A percentile compares a stretch with the other conserved stretches of the same genome.
These are phyloP conservation scores for Chrysogorgia sp. DNA, from an alignment of 92 coral and sea anemone genomes.

Conservation along the genomic window DNA sequence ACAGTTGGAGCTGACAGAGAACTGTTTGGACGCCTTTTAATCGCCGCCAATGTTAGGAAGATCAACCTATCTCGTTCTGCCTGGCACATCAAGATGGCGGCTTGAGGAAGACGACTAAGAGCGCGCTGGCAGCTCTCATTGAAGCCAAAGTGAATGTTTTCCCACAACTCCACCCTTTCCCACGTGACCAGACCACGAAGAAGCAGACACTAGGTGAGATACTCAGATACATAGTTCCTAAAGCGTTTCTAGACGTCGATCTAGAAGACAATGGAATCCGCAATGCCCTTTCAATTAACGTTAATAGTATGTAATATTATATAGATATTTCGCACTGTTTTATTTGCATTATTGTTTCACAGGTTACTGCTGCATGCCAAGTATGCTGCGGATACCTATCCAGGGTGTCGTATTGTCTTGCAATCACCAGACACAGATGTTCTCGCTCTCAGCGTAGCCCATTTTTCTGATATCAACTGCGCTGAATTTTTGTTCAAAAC, in stretches of 20 bases:
- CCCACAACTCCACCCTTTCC: constrained; percentile 38
- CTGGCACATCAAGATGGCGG: constrained; percentile 58
- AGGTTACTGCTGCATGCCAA: constrained; percentile 48
- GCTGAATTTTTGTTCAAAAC: constrained; percentile 45
- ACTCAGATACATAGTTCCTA: no score
- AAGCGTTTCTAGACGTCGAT: no score
- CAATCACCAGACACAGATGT: constrained; percentile 55
- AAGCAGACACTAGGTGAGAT: no score
- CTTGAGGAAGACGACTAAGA: constrained; percentile 46
- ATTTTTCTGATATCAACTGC: constrained; percentile 29
- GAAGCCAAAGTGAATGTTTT: constrained; percentile 21
- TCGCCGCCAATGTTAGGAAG: constrained; percentile 54
- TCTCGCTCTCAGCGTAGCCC: constrained; percentile 39
- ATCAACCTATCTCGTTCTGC: constrained; percentile 49
- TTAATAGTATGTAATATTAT: no score
- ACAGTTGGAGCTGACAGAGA: no score
- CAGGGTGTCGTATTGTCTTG: constrained; percentile 3
- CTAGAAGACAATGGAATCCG: no score
- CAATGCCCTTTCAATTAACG: no score
- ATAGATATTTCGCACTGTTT: background rate
- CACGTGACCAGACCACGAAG: no score
- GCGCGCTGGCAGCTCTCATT: constrained; percentile 40
- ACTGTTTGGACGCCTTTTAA: no score
- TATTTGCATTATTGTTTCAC: no score
- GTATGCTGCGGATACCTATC: background rate